Percentiles rank a stretch among this genome's conserved stretches.
phyloP scores from a whole-genome alignment of 2,888 invertebrate species.

The Plemyria rubiginata region DNA sequence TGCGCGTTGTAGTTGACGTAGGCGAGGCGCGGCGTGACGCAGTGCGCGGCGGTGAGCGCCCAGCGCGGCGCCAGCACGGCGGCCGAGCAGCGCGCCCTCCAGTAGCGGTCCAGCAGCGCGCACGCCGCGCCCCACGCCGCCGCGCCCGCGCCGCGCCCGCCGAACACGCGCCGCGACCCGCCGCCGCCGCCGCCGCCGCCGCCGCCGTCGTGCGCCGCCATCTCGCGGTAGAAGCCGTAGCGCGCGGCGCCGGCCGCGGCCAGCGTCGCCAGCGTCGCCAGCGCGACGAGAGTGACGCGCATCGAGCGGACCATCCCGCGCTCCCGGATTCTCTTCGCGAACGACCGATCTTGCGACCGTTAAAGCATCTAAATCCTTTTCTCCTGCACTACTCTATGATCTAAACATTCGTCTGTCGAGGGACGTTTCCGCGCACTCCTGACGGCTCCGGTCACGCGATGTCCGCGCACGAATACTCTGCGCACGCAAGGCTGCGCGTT shows the following conservation, averaged over 20 bases:
- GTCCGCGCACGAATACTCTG: too few relatives aligned
- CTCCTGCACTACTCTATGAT: too few relatives aligned
- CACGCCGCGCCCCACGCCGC: constrained; percentile 55
- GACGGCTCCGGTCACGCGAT: background rate
- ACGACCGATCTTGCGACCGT: background rate
- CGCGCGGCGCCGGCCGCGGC: constrained; percentile 31
- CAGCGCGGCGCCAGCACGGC: constrained; percentile 63
- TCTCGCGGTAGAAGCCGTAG: constrained; percentile 55
- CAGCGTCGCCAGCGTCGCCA: constrained; percentile 26
- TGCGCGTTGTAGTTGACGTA: constrained; percentile 68
- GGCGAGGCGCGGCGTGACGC: constrained; percentile 58
- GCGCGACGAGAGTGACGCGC: background rate
- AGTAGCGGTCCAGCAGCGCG: constrained; percentile 66
- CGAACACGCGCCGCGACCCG: constrained; percentile 65
- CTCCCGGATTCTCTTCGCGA: background rate
- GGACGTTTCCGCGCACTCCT: too few relatives aligned
- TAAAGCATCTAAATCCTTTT: background rate
- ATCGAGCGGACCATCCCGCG: background rate
- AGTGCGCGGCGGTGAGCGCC: constrained; percentile 76
- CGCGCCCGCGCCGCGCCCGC: constrained; percentile 54
- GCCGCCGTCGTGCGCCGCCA: constrained; percentile 31
- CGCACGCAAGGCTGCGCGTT: too few relatives aligned
- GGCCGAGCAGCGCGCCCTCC: constrained; percentile 64
- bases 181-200: constrained; percentile 21
- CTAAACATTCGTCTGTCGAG: background rate